Evolutionary conservation across 2,888 invertebrate species (phyloP).

Genomic region (Xanthorhoe designata): DNA sequence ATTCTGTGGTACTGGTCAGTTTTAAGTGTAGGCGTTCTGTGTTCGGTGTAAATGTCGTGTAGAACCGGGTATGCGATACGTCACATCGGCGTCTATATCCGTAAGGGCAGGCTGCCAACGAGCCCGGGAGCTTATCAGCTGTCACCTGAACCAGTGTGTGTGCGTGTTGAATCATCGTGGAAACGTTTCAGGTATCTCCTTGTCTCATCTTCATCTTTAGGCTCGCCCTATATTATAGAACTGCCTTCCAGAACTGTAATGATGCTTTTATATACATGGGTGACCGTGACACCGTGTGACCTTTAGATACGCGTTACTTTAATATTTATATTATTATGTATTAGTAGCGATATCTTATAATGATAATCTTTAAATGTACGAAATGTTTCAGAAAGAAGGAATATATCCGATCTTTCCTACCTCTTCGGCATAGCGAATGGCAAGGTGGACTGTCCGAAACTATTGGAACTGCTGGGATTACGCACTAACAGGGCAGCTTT

Average conservation of each 20-base stretch:
- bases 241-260: neutral
- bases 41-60: conserved; percentile 40
- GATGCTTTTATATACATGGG: neutral
- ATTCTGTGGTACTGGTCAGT: neutral
- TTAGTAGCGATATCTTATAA: neutral
- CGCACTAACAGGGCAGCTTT: no score
- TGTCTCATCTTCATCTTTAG: conserved; percentile 36
- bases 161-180: conserved; percentile 54
- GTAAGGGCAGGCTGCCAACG: conserved; percentile 78
- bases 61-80: conserved; percentile 42
- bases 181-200: conserved; percentile 49
- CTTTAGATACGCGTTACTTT: neutral
- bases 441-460: no score
- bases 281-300: neutral
- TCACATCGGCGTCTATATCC: conserved; percentile 73
- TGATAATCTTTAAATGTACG: no score
- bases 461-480: no score
- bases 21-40: neutral
- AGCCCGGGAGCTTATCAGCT: conserved; percentile 66
- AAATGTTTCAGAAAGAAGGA: no score
- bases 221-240: conserved; percentile 4
- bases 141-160: conserved; percentile 65
- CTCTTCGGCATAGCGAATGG: no score
- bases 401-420: no score
- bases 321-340: neutral